These are phyloP conservation scores for Chloropsis cyanopogon DNA, from an alignment of 2,113 vertebrate species.

Conservation along the genomic window DNA sequence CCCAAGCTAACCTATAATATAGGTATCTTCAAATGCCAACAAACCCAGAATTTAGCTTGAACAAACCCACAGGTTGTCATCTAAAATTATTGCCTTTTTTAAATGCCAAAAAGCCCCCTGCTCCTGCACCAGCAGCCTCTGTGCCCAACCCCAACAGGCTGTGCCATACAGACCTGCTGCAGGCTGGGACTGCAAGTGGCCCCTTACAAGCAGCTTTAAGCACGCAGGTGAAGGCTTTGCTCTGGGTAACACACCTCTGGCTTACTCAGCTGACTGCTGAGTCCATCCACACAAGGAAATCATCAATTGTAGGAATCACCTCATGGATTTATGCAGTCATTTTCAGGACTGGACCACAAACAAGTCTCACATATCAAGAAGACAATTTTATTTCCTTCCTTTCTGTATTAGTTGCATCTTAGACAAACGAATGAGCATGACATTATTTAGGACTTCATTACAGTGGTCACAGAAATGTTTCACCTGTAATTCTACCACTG, in stretches of 20 bases:
- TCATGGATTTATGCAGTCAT: background rate
- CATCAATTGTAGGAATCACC: background rate
- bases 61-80: background rate
- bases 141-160: background rate
- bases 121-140: background rate
- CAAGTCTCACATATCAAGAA: background rate
- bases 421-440: background rate
- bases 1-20: background rate
- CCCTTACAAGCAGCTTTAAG: background rate
- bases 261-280: background rate
- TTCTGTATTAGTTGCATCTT: background rate
- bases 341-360: background rate
- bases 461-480: background rate
- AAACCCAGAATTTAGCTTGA: background rate
- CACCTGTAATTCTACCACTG: background rate
- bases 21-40: background rate
- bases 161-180: background rate
- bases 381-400: background rate
- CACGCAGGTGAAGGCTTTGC: background rate
- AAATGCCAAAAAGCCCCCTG: background rate
- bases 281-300: background rate
- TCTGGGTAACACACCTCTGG: background rate
- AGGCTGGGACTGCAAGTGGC: background rate
- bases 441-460: background rate
- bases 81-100: background rate